Conservation (phyloP, 2,113 vertebrate species). For the Pterocles burchelli region DNA sequence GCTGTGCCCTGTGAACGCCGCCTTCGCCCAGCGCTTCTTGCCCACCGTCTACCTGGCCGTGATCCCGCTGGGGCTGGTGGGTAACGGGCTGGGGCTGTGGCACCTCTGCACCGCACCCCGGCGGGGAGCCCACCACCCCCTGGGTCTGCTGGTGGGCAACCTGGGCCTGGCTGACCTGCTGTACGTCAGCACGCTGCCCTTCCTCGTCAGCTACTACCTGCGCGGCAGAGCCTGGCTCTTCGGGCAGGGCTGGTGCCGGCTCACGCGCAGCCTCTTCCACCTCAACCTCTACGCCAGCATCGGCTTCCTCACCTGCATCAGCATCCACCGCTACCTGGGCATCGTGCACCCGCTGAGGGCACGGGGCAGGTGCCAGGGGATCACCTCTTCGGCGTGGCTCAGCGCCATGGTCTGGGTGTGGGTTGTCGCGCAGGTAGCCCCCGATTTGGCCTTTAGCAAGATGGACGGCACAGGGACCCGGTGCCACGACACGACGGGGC, state of each 20-base stretch:
- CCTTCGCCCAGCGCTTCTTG: constrained; percentile 69
- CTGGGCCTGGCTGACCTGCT: constrained; percentile 81
- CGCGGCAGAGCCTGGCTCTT: constrained; percentile 72
- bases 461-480: accelerated
- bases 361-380: constrained; percentile 67
- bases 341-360: constrained; percentile 80
- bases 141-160: constrained; percentile 77
- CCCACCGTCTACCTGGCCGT: constrained; percentile 72
- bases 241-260: constrained; percentile 76
- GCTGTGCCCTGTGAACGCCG: background rate
- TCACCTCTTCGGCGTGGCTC: background rate
- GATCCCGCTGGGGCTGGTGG: constrained; percentile 75
- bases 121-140: constrained; percentile 36
- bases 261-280: constrained; percentile 79
- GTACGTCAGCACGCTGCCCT: constrained; percentile 81
- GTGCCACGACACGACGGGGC: constrained; percentile 74
- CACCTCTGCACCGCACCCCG: constrained; percentile 32
- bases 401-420: constrained; percentile 70
- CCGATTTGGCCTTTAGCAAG: constrained; percentile 76
- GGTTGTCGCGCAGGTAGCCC: constrained; percentile 72
- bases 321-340: constrained; percentile 83
- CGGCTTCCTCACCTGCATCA: constrained; percentile 85
- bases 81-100: constrained; percentile 73
- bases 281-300: constrained; percentile 86
- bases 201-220: constrained; percentile 76